Evolutionary conservation across 1,140 invertebrate species (phyloP).

Genomic region (Pomacea maculata): DNA sequence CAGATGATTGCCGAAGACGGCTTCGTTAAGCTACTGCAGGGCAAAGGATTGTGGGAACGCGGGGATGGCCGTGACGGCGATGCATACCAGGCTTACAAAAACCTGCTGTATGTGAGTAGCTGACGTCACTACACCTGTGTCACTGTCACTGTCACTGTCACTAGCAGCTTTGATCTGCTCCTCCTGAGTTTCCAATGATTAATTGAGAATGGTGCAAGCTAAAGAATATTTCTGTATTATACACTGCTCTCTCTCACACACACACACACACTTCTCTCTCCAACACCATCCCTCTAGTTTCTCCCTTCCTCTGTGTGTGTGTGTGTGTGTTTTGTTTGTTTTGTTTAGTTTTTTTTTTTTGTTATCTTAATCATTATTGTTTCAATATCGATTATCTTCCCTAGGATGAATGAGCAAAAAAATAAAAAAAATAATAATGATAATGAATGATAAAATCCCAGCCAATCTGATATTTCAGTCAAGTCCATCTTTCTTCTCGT

Average conservation of each 20-base stretch:
- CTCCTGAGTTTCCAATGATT: too few species aligned
- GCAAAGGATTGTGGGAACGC: constrained; percentile 30
- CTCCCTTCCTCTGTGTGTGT: background rate
- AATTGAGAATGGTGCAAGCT: too few species aligned
- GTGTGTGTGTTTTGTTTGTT: background rate
- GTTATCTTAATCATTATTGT: background rate
- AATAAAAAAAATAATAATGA: background rate
- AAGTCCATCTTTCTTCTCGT: background rate
- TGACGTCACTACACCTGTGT: background rate
- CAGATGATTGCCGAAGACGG: constrained; percentile 24
- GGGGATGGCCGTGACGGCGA: constrained; percentile 30
- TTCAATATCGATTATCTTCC: background rate
- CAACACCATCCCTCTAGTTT: too few species aligned
- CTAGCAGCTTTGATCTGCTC: too few species aligned
- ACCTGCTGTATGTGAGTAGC: constrained; percentile 40
- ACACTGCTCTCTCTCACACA: too few species aligned
- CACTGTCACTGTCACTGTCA: too few species aligned
- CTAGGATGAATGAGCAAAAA: background rate
- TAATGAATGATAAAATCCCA: background rate
- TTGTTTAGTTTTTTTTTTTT: background rate
- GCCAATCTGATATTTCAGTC: background rate
- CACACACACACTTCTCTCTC: too few species aligned
- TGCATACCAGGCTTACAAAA: constrained; percentile 36
- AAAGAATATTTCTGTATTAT: background rate
- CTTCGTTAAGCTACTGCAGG: constrained; percentile 24